Evolutionary conservation across 1,140 invertebrate genomes (phyloP), one percentile per base, ranked within the genome.

Genomic region (Zophobas atratus): DNA sequence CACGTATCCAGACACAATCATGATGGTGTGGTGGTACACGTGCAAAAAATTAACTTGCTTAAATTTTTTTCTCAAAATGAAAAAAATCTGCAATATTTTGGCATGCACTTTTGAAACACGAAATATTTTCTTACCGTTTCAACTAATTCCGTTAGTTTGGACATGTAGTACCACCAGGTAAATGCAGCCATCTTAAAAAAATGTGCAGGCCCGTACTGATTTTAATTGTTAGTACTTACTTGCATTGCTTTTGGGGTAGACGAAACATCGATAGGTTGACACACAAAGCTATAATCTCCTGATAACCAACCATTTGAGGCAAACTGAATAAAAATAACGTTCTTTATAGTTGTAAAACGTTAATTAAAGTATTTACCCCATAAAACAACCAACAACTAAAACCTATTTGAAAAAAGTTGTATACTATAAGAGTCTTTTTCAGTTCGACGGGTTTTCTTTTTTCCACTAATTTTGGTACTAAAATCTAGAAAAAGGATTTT

Each of bases 81-180:
- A 97, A 88, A 97, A 97, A 0, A 96, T 48, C 73, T 75, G 36
- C 1, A 63, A 63, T 20, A 32, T 41, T 1, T 8, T 32, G 43
- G 33, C 41, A 32, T 39, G 39, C 6, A 36, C 49, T 20, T 20
- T 20, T 20, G 20, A 63, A 6, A 8, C 8, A n/a, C 8, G 0
- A 38, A 63, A 38, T 41, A 4, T 1, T 5, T 63, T 32, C 60
- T 41, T 80, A 96, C 88, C 76, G 97, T 98, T 89, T 98, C 97
- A 85, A 97, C 92, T 89, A 98, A 97, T 87, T 98, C 97, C 76
- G 96, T 94, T 87, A 96, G 96, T 88, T 98, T 98, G 81, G 96
- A 97, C 88, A 98, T 94, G 88, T 97, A 98, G 86, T 98, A 98
- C 96, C 95, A 97, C 95, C 96, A 98, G 84, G 96, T 94, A 34